These are phyloP conservation scores for Pycnonotus jocosus DNA, from an alignment of 2,113 vertebrate genomes.

Conservation along the genomic window DNA sequence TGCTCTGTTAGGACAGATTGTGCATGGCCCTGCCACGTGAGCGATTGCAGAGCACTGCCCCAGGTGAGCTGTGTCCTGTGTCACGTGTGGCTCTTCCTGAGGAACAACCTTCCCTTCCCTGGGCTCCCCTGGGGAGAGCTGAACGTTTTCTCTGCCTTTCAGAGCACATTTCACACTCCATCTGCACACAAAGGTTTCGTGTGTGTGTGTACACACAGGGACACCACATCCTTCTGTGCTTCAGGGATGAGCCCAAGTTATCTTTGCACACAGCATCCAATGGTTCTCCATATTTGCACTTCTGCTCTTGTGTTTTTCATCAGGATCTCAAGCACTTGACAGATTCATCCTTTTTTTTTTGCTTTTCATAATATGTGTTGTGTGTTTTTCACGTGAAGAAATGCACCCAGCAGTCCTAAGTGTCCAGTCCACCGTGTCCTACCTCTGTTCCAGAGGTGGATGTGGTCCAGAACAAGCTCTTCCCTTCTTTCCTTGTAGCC, in stretches of 20 bases:
- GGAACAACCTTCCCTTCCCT: background rate
- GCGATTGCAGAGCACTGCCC: background rate
- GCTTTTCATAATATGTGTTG: background rate
- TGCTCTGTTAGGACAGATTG: background rate
- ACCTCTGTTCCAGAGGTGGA: background rate
- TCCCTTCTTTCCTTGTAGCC: background rate
- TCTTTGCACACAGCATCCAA: background rate
- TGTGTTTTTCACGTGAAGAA: background rate
- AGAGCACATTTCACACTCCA: background rate
- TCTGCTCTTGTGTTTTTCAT: background rate
- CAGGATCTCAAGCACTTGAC: background rate
- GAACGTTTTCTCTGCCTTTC: background rate
- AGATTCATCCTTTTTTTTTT: background rate
- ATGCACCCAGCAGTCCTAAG: background rate
- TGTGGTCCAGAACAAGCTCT: background rate
- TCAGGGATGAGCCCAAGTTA: background rate
- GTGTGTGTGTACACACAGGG: background rate
- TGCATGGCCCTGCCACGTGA: background rate
- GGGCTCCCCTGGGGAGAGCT: background rate
- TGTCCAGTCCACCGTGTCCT: background rate
- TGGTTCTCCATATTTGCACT: background rate
- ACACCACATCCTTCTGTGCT: background rate
- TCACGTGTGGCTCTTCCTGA: background rate
- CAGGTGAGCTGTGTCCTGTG: background rate
- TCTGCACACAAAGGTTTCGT: background rate